A percentile compares a stretch with the other conserved stretches of the same genome.
Conservation (phyloP, 2,797 vertebrate genomes). For the Nyctibius grandis region DNA sequence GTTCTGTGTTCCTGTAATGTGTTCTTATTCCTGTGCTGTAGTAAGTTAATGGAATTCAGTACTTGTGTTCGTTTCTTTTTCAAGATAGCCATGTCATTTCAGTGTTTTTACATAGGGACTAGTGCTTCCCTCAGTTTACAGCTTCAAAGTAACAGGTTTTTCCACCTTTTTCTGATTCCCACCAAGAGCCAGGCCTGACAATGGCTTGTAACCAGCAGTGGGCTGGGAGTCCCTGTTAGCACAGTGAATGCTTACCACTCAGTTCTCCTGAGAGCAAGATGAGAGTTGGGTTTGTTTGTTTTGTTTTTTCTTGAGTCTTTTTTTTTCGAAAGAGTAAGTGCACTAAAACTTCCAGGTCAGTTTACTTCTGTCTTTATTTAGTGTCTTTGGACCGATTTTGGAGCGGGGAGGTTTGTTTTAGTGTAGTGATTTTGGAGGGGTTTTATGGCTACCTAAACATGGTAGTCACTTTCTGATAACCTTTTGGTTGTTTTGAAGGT, state of each 20-base stretch:
- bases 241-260: neutral
- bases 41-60: neutral
- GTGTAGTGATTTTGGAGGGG: neutral
- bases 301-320: neutral
- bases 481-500: neutral
- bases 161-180: neutral
- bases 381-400: neutral
- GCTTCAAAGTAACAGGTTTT: accelerated
- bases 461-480: neutral
- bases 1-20: accelerated
- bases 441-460: neutral
- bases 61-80: neutral
- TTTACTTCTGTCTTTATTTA: neutral
- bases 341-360: neutral
- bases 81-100: neutral
- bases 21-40: neutral
- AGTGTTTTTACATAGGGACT: neutral
- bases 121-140: neutral
- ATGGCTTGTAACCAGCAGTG: accelerated
- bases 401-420: neutral
- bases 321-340: neutral
- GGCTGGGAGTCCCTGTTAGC: neutral
- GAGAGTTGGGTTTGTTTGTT: neutral
- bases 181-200: neutral
- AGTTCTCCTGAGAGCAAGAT: neutral